Evolutionary conservation across 2,888 invertebrate species (phyloP), one percentile per base, ranked within the genome.

Genomic region (Pyrocoelia pectoralis): DNA sequence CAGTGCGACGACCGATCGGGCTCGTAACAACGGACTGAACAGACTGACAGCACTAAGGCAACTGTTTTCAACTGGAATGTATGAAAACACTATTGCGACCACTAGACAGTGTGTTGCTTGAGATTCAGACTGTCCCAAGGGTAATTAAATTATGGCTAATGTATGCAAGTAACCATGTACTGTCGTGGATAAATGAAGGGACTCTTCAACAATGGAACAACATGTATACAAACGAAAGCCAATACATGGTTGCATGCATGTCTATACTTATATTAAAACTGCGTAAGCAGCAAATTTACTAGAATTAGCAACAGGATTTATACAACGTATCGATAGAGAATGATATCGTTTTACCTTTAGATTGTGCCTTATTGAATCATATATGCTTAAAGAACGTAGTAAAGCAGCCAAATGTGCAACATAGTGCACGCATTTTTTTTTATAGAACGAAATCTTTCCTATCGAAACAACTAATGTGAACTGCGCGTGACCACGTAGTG

Each of bases 11-110:
- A 43, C 65, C 54, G 58, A 43, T 65, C 69, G 58, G 49, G 64
- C 65, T 62, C 67, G 33, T 68, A 67, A 63, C 67, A 65, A 66
- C 67, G 59, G 67, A 66, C 68, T 66, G 61, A 69, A 70, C 70
- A 70, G 71, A 76, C 77, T 75, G 76, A 77, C 76, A 76, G 77
- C 79, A 77, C 80, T 79, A 81, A 81, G 81, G 81, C 80, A 81
- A 80, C 78, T 78, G 79, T 80, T 79, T 79, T 79, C 78, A 78
- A 77, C 76, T 80, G 81, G 81, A 81, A 81, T 81, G 81, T 80
- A 78, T 77, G 78, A 79, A 79, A 80, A 78, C 78, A 76, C 78
- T 77, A 78, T 76, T 79, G 78, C 77, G 71, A 72, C 75, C 76
- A 76, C 66, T 70, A 66, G 66, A 70, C 68, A 70, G 66, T 67